Conservation (phyloP, 2,797 vertebrate species). For the Coilia nasus region DNA sequence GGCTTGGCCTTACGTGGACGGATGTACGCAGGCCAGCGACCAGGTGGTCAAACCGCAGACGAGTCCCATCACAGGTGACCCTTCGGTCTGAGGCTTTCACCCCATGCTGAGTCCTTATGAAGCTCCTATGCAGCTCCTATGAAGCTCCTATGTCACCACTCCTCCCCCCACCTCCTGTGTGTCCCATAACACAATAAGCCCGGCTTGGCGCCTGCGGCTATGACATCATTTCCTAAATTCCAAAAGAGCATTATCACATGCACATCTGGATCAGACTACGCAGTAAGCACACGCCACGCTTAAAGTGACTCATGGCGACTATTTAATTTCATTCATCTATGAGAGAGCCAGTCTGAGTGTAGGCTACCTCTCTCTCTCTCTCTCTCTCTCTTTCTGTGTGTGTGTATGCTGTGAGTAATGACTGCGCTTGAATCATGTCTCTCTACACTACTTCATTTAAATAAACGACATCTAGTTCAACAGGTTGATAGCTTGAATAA, state of each 20-base stretch:
- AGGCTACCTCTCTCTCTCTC: neutral
- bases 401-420: neutral
- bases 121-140: slow-evolving; percentile 45
- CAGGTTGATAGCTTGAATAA: neutral
- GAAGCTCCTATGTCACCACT: slow-evolving; percentile 40
- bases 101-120: slow-evolving; percentile 46
- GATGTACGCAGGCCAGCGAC: too few species aligned
- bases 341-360: neutral
- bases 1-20: neutral
- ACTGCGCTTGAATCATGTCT: neutral
- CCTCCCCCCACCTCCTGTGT: slow-evolving; percentile 55
- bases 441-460: neutral
- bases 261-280: slow-evolving; percentile 54
- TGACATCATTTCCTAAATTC: slow-evolving; percentile 72
- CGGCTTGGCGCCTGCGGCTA: slow-evolving; percentile 53
- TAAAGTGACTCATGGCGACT: slow-evolving; percentile 37
- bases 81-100: slow-evolving; percentile 45
- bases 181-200: slow-evolving; percentile 61
- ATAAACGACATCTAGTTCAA: neutral
- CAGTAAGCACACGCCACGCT: slow-evolving; percentile 43
- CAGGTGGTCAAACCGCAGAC: slow-evolving; percentile 52
- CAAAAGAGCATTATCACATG: slow-evolving; percentile 60
- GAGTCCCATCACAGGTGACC: slow-evolving; percentile 41
- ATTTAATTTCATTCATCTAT: slow-evolving; percentile 22
- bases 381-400: neutral